These are phyloP conservation scores for Philopotamus ludificatus DNA, from an alignment of 1,140 invertebrate species.

Conservation along the genomic window DNA sequence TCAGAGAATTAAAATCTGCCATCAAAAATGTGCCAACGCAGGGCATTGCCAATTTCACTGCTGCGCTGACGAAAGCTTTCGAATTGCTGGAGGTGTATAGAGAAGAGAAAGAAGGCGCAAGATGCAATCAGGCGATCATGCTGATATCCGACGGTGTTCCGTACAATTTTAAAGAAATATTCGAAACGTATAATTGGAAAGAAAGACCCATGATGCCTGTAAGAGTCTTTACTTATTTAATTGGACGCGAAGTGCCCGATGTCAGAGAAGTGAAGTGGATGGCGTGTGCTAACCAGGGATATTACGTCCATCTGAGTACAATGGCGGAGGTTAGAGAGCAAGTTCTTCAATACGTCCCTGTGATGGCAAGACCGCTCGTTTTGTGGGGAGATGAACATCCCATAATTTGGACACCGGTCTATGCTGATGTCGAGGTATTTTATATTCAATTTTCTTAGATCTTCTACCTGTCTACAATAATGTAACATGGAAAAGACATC, in stretches of 20 bases:
- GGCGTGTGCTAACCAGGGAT: constrained; percentile 93
- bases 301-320: constrained; percentile 91
- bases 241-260: constrained; percentile 86
- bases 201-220: constrained; percentile 73
- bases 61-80: constrained; percentile 88
- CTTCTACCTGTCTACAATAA: no score
- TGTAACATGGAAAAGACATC: no score
- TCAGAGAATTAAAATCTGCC: constrained; percentile 78
- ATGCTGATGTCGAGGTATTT: constrained; percentile 85
- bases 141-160: constrained; percentile 96
- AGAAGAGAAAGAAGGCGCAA: constrained; percentile 60
- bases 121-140: constrained; percentile 88
- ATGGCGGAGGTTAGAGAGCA: constrained; percentile 92
- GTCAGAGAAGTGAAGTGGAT: constrained; percentile 90
- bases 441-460: no score
- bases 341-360: constrained; percentile 88
- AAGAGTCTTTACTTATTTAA: constrained; percentile 95
- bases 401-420: constrained; percentile 88
- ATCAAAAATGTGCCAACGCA: constrained; percentile 77
- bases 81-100: constrained; percentile 71
- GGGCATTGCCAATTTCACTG: constrained; percentile 92
- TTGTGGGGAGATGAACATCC: constrained; percentile 76
- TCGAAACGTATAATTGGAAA: constrained; percentile 83
- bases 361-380: constrained; percentile 86
- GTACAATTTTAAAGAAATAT: constrained; percentile 88